Base-by-base conservation (phyloP, 2,797 vertebrate genomes). In the Oreonectes daqikongensis region DNA sequence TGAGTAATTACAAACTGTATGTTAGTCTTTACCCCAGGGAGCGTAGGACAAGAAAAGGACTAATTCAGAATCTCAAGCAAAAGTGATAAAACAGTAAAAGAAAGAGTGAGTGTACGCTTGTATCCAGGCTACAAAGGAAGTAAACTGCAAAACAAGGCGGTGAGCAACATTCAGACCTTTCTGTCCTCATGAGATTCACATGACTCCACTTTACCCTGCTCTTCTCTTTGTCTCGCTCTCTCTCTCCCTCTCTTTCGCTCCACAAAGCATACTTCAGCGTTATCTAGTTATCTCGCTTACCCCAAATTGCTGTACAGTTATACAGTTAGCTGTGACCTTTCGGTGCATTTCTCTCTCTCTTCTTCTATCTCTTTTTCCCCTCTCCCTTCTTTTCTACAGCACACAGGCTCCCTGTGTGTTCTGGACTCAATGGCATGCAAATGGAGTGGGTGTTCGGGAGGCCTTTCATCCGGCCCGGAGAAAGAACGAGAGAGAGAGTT, bases 371-470 rank as follows among this genome's bases (percentile, higher is more conserved):
- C 6, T 57, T 63, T 57, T 12, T 71, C 69, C 59, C 72, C 78
- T 75, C 75, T 67, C 78, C 82, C 53, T 78, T 79, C 75, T 83
- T 83, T 81, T 17, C 53, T 5, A 42, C 85, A 88, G 89, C 88
- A 92, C 91, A 93, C 91, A 92, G 90, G 91, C 91, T 89, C 92
- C 90, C 90, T 93, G 93, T 94, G 92, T 94, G 91, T 91, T 88
- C 91, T 88, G 90, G 90, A 89, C 90, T 90, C 91, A 91, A 91
- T 92, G 92, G 92, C 92, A 93, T 93, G 92, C 63, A 83, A 88
- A 89, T 89, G 86, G 91, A 92, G 92, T 92, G 92, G 91, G 92
- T 91, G 92, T 92, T 90, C 90, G 87, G 89, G 88, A 90, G 90
- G 87, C 89, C 90, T 92, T 93, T 93, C 91, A 93, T 92, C 91